phyloP scores from a whole-genome alignment of 2,888 invertebrate genomes.

The Tetranychus piercei region DNA sequence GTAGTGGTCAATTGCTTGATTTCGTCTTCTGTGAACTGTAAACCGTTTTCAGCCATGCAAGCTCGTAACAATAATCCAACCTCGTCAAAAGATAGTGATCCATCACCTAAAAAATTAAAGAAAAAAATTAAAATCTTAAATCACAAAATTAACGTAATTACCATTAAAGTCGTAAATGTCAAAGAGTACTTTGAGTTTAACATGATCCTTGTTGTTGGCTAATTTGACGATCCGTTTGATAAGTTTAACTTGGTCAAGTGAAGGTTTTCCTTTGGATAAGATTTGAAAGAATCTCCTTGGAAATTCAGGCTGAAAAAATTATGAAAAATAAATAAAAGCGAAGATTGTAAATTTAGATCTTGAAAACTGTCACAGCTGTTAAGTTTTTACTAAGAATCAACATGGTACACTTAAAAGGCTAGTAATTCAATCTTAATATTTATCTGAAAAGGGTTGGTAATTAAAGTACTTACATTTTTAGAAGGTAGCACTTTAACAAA shows the following conservation, averaged over 20 bases:
- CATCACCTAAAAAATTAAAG: constrained; percentile 47
- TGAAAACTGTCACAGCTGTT: too few species aligned
- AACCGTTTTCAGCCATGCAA: constrained; percentile 86
- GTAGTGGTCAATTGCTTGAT: constrained; percentile 68
- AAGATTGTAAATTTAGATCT: too few species aligned
- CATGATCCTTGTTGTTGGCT: not conserved
- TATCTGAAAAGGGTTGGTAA: not conserved
- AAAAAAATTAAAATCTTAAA: not conserved
- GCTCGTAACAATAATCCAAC: constrained; percentile 75
- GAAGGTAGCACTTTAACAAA: not conserved
- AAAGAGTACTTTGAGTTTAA: not conserved
- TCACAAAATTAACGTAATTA: not conserved
- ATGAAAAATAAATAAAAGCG: not conserved
- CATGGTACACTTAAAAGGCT: too few species aligned
- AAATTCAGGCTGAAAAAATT: not conserved
- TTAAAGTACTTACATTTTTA: not conserved
- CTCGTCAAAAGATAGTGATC: constrained; percentile 70
- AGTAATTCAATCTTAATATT: too few species aligned
- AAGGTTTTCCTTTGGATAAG: not conserved
- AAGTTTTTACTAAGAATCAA: too few species aligned
- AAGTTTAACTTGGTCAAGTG: not conserved
- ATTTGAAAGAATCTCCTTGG: not conserved
- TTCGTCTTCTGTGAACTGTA: constrained; percentile 74
- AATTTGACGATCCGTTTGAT: not conserved
- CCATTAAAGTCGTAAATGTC: not conserved